These are phyloP conservation scores for Trachelus iudaicus DNA, from an alignment of 2,888 invertebrate genomes.

Conservation along the genomic window DNA sequence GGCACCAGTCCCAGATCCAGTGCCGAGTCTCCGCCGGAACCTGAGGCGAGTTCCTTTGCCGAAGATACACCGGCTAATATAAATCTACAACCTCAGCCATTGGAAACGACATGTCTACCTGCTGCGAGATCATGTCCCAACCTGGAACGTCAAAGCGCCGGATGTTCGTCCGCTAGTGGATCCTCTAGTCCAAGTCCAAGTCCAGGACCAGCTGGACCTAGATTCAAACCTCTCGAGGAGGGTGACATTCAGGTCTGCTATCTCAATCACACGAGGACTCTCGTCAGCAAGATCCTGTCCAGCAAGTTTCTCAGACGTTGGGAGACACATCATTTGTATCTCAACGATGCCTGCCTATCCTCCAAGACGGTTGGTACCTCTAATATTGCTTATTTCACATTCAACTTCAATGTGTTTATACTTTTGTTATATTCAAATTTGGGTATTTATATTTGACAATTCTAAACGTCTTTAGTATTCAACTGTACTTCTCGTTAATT, in stretches of 20 bases:
- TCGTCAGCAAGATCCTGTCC: slow-evolving; percentile 82
- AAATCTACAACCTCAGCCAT: slow-evolving; percentile 38
- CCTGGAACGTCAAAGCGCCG: slow-evolving; percentile 69
- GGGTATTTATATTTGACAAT: neutral
- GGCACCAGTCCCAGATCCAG: slow-evolving; percentile 24
- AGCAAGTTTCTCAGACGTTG: slow-evolving; percentile 81
- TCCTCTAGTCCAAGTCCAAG: slow-evolving; percentile 64
- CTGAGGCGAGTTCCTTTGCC: slow-evolving; percentile 19
- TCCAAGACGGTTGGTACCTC: slow-evolving; percentile 77
- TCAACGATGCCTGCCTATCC: slow-evolving; percentile 75
- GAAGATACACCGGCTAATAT: slow-evolving; percentile 21
- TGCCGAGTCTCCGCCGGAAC: slow-evolving; percentile 21
- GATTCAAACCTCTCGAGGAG: slow-evolving; percentile 78
- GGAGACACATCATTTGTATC: slow-evolving; percentile 79
- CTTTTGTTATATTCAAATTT: neutral
- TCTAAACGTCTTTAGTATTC: no score
- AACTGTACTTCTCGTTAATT: neutral
- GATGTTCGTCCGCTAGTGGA: slow-evolving; percentile 68
- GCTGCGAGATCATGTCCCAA: slow-evolving; percentile 66
- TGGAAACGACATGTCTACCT: slow-evolving; percentile 61
- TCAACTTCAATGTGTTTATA: neutral
- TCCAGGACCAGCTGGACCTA: slow-evolving; percentile 68
- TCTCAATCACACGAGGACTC: slow-evolving; percentile 80
- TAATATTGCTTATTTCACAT: neutral
- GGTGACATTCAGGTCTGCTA: slow-evolving; percentile 81